A percentile compares a stretch with the other conserved stretches of the same genome.
phyloP scores from a whole-genome alignment of 2,888 invertebrate genomes.

The Megastigmus dorsalis region DNA sequence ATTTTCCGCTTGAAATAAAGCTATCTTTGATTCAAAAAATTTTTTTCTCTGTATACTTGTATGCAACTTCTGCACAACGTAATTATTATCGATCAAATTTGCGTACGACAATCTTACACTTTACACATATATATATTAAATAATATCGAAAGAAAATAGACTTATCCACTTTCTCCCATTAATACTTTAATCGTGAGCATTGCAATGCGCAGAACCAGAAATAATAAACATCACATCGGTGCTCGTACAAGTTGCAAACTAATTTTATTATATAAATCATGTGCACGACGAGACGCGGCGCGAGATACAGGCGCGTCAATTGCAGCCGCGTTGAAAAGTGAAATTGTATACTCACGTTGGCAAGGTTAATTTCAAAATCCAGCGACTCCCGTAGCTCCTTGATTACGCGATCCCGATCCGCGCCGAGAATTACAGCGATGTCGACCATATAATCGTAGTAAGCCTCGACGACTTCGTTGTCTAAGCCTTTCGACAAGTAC shows the following conservation, averaged over 20 bases:
- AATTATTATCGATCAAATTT: too few species aligned
- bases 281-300: too few species aligned
- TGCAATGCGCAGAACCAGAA: not conserved
- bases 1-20: too few species aligned
- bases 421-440: constrained; percentile 88
- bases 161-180: too few species aligned
- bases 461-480: constrained; percentile 86
- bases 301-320: too few species aligned
- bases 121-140: too few species aligned
- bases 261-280: not conserved
- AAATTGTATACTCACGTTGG: constrained; percentile 82
- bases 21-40: too few species aligned
- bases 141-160: too few species aligned
- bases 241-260: not conserved
- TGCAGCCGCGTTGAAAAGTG: not conserved
- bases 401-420: constrained; percentile 80
- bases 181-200: too few species aligned
- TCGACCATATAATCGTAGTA: constrained; percentile 90
- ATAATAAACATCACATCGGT: not conserved
- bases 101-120: too few species aligned
- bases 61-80: too few species aligned
- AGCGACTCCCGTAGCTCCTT: constrained; percentile 85
- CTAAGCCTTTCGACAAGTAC: constrained; percentile 86
- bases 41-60: too few species aligned
- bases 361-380: constrained; percentile 89